Base-by-base conservation (phyloP, 2,888 invertebrate species). In the Acanthoscelides obtectus region DNA sequence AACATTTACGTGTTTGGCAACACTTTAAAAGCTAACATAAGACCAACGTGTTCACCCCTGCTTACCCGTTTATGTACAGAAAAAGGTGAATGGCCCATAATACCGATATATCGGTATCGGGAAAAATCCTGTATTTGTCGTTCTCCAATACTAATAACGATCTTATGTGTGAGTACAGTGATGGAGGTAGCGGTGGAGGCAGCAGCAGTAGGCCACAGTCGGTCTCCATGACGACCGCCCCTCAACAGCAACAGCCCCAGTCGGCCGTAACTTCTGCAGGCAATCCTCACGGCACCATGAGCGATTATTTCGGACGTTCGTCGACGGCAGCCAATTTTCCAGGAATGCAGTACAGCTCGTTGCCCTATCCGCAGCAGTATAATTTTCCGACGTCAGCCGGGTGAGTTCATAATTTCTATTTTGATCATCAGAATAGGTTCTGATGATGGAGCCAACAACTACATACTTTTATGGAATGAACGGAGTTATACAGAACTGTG, bases 261-360 rank as follows among this genome's bases (percentile, higher is more conserved):
- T 77, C 80, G 22, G 79, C 80, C 25, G 79, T 82, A 17, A 77
- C 80, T 5, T 78, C 82, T 5, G 78, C 78, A 69, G 76, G 78
- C 68, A 80, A 79, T 74, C 78, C 80, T 6, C 81, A 81, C 66
- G 45, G 45, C 12, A 71, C 67, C 22, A 77, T 82, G 74, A 80
- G 75, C 72, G 83, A 83, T 72, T 84, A 84, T 74, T 84, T 83
- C 73, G 81, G 80, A 69, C 80, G 82, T 72, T 78, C 80, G 22
- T 78, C 81, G 25, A 78, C 79, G 66, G 76, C 79, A 69, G 76
- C 79, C 69, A 79, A 75, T 67, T 77, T 77, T 71, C 79, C 80
- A 20, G 81, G 81, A 69, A 80, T 82, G 79, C 79, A 79, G 69
- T 83, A 82, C 72, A 76, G 81, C 65, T 81, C 79, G 4, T 75